These are phyloP conservation scores for Hydrochoerus hydrochaeris DNA, from an alignment of 2,113 vertebrate species.

Conservation along the genomic window DNA sequence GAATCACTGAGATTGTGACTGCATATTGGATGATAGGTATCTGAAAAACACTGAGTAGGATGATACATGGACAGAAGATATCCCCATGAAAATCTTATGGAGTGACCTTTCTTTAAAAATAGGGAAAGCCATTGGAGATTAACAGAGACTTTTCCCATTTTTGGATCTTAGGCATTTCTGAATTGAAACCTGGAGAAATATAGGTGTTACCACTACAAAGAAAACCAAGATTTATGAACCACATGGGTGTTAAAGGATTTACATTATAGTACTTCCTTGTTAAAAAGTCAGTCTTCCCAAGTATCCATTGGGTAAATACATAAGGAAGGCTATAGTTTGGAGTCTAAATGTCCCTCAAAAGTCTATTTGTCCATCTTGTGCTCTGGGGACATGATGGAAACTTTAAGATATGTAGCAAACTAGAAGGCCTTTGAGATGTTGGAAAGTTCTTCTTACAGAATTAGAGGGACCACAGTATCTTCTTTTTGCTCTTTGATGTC, in stretches of 20 bases:
- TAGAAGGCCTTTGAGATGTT: no score
- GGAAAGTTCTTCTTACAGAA: rapidly evolving
- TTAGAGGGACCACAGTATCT: neutral
- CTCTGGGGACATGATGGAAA: neutral
- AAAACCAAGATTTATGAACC: neutral
- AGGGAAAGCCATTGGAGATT: neutral
- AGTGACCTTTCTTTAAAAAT: neutral
- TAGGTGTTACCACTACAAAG: neutral
- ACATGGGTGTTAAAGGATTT: neutral
- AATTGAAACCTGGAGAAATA: neutral
- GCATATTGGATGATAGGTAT: neutral
- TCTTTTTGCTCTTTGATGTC: neutral
- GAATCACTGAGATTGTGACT: neutral
- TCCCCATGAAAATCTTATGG: neutral
- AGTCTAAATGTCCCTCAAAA: neutral
- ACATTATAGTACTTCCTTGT: neutral
- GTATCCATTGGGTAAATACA: neutral
- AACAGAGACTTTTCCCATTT: neutral
- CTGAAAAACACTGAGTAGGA: neutral
- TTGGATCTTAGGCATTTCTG: neutral
- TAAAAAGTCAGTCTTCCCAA: neutral
- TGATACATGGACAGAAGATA: neutral
- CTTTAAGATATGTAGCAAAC: neutral
- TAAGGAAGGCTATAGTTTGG: neutral
- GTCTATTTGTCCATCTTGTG: neutral